phyloP scores from a whole-genome alignment of 2,113 vertebrate species.

The Oncorhynchus keta region DNA sequence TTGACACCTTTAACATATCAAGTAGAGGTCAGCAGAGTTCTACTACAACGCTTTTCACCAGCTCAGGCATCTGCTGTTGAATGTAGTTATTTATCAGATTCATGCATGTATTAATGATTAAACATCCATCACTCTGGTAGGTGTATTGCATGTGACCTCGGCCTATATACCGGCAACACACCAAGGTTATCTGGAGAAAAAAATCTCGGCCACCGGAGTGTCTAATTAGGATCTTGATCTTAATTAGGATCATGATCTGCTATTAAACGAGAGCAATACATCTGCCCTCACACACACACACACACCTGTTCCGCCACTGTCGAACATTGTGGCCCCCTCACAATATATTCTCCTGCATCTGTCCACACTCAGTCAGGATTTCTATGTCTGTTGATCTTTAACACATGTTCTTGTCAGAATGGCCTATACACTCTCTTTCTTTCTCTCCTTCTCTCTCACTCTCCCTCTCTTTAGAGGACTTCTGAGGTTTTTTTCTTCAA shows the following conservation, averaged over 20 bases:
- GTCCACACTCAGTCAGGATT: not conserved
- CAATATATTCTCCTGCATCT: too few species aligned
- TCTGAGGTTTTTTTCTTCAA: not conserved
- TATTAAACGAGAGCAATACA: constrained; percentile 5
- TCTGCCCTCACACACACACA: not conserved
- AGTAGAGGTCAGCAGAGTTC: too few species aligned
- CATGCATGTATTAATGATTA: not conserved
- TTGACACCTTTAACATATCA: too few species aligned
- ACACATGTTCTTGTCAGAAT: not conserved
- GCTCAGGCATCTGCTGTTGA: not conserved
- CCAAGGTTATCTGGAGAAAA: too few species aligned
- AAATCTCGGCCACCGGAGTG: not conserved
- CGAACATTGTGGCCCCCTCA: not conserved
- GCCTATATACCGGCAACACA: not conserved
- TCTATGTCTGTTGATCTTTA: not conserved
- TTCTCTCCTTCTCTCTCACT: not conserved
- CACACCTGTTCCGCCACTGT: not conserved
- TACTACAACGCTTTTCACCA: too few species aligned
- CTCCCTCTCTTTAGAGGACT: not conserved
- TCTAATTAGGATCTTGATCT: not conserved
- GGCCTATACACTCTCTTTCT: not conserved
- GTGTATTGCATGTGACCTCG: not conserved
- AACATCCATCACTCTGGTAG: not conserved
- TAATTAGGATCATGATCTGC: not conserved
- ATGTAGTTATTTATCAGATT: not conserved